Evolutionary conservation across 2,888 invertebrate genomes (phyloP).

Genomic region (Apomyelois bistriatella): DNA sequence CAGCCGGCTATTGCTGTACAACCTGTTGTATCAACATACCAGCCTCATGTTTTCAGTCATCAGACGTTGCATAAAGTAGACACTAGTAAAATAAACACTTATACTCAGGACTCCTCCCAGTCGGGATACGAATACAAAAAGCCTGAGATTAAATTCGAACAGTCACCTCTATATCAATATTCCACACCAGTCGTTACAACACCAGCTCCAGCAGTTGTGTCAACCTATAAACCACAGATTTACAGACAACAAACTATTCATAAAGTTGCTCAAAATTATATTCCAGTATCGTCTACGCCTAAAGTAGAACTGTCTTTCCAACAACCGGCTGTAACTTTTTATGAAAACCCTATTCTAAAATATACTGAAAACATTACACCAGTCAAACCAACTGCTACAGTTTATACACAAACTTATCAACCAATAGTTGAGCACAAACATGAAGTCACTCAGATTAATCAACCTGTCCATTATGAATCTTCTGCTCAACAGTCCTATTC

Average conservation of each 20-base stretch:
- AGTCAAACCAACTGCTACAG: conserved; percentile 48
- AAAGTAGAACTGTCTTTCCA: conserved; percentile 42
- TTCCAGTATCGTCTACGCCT: conserved; percentile 51
- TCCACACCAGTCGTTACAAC: conserved; percentile 34
- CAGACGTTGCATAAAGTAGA: conserved; percentile 56
- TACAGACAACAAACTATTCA: conserved; percentile 63
- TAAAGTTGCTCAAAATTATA: conserved; percentile 45
- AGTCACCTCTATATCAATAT: conserved; percentile 44
- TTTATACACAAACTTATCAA: conserved; percentile 53
- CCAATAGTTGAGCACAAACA: conserved; percentile 49
- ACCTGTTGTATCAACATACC: conserved; percentile 44
- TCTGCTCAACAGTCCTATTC: conserved; percentile 36
- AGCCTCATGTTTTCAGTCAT: conserved; percentile 49
- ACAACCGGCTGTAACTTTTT: conserved; percentile 41
- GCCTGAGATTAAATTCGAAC: conserved; percentile 42
- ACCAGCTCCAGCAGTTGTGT: conserved; percentile 39
- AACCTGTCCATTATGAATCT: conserved; percentile 45
- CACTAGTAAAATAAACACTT: conserved; percentile 42
- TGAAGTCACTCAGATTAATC: conserved; percentile 45
- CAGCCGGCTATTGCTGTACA: conserved; percentile 33
- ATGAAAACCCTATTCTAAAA: conserved; percentile 59
- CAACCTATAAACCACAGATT: conserved; percentile 53
- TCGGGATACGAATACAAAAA: conserved; percentile 30
- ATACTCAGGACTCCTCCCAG: conserved; percentile 33
- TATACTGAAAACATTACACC: conserved; percentile 50